Base-by-base conservation (phyloP, 2,113 vertebrate genomes). In the Petrocephalus zakoni region DNA sequence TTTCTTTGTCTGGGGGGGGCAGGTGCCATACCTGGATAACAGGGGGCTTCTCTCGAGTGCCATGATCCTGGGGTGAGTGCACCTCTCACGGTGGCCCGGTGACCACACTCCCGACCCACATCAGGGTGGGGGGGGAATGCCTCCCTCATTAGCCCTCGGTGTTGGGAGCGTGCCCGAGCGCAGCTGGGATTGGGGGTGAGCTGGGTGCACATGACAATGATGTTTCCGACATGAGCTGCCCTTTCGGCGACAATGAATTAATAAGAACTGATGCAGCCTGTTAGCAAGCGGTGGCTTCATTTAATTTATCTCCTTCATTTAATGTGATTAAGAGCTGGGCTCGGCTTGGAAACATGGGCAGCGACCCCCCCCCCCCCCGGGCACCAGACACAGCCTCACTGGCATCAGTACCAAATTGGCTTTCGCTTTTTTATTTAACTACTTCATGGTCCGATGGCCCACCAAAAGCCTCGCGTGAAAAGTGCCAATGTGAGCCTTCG, bases 251-350 rank as follows among this genome's bases (percentile, higher is more conserved):
- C 55, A 61, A 87, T 87, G 25, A 10, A 87, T 61, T 58, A 68
- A 87, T 58, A 64, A 37, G 25, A 58, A 86, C n/a, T 58, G 85
- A 86, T 86, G 83, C 49, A 85, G 19, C 85, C 85, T 85, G 52
- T 85, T 13, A 17, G 47, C 22, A 49, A 53, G 83, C 13, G n/a
- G 47, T 5, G 49, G n/a, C 21, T 49, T 86, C 25, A 86, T 86
- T 34, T 86, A 17, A 56, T 68, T 58, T 86, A 37, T 7, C 15
- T 46, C 85, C 17, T 56, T 86, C 3, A 29, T 86, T 58, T 86
- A 55, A 86, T 86, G 37, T 55, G 11, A 56, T 58, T 86, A 56
- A 22, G 34, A 49, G 19, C 17, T 25, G 34, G 52, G 29, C 19
- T 34, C 86, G 0, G 86, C 29, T 21, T 64, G 58, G 21, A 87